Percentiles rank a stretch among this genome's conserved stretches.
Conservation (phyloP, 1,140 invertebrate genomes). For the Whitmania pigra region DNA sequence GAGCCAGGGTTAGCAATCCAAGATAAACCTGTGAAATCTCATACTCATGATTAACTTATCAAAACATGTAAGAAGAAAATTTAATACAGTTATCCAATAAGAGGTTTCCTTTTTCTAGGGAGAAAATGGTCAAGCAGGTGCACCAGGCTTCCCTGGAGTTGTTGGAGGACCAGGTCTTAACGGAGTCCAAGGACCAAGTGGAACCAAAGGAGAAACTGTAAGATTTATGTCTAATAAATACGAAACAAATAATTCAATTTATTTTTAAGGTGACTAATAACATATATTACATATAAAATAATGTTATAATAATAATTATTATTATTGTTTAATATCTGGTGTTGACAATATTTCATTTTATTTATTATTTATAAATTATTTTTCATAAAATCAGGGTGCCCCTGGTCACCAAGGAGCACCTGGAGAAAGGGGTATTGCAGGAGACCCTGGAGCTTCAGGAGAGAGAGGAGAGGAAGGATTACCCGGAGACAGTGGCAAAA, state of each 20-base stretch:
- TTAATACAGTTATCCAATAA: neutral
- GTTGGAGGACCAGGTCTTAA: neutral
- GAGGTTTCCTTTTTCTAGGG: neutral
- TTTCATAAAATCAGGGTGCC: slow-evolving; percentile 11
- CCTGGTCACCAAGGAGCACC: slow-evolving; percentile 12
- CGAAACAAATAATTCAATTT: neutral
- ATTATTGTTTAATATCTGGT: neutral
- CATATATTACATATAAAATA: no score
- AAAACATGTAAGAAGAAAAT: neutral
- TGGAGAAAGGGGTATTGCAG: neutral
- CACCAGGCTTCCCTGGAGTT: slow-evolving; percentile 14
- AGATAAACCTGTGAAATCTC: neutral
- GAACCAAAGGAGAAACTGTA: slow-evolving; percentile 17
- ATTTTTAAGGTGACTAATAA: no score
- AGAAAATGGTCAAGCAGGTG: neutral
- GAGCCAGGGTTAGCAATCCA: slow-evolving; percentile 7
- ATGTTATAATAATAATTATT: no score
- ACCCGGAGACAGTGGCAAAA: slow-evolving; percentile 12
- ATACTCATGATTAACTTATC: neutral
- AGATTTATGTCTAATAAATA: neutral
- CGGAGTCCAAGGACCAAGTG: slow-evolving; percentile 3
- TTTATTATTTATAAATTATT: neutral
- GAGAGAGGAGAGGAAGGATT: slow-evolving; percentile 16
- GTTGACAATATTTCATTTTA: no score
- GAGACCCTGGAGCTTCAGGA: slow-evolving; percentile 9